These are phyloP conservation scores for Chironomus tepperi DNA, from an alignment of 1,140 invertebrate genomes.

Conservation along the genomic window DNA sequence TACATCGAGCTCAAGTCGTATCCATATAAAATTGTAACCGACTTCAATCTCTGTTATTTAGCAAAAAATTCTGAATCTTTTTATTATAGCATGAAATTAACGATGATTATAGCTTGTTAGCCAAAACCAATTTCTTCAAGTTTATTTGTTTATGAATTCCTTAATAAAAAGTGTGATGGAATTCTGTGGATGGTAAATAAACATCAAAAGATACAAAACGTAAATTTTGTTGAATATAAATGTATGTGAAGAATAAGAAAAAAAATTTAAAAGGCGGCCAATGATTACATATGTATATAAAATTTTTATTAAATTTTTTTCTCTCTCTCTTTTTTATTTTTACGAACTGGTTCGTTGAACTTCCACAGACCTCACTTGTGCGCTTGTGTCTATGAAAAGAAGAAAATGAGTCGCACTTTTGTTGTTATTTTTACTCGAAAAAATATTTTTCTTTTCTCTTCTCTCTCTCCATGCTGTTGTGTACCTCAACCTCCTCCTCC, in stretches of 20 bases:
- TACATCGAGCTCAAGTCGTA: too few species aligned
- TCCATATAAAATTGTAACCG: too few species aligned
- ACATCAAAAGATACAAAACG: too few species aligned
- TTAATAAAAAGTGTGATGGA: too few species aligned
- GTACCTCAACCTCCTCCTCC: not conserved
- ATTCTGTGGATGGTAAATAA: too few species aligned
- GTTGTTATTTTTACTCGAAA: not conserved
- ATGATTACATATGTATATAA: conserved; percentile 2
- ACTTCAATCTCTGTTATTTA: too few species aligned
- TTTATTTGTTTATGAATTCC: too few species aligned
- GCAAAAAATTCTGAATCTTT: too few species aligned
- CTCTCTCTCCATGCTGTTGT: not conserved
- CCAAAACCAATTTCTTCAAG: too few species aligned
- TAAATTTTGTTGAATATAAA: too few species aligned
- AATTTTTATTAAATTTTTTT: not conserved
- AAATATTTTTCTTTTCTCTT: not conserved
- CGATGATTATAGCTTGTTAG: too few species aligned
- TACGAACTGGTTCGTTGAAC: not conserved
- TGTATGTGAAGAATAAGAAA: not conserved
- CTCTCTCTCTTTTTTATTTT: not conserved
- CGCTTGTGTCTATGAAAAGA: conserved; percentile 3
- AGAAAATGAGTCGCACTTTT: not conserved
- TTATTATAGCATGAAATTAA: too few species aligned
- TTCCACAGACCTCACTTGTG: not conserved
- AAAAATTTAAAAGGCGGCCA: conserved; percentile 1